These are phyloP conservation scores for Ladona fulva DNA, from an alignment of 1,140 invertebrate genomes.

Conservation along the genomic window DNA sequence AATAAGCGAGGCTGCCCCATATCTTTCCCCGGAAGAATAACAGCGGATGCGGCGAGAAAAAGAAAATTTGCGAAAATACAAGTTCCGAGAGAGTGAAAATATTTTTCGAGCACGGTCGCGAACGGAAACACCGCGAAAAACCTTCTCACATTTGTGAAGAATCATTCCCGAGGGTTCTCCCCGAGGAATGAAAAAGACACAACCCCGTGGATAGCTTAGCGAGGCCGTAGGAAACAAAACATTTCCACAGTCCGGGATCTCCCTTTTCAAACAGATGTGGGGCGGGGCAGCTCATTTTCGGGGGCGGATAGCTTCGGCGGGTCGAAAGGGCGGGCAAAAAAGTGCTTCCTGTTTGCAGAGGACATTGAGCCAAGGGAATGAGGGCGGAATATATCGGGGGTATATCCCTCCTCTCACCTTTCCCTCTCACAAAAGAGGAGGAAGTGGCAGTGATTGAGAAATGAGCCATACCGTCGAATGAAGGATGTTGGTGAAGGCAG, in stretches of 20 bases:
- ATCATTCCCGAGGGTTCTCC: too few species aligned
- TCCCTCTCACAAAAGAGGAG: neutral
- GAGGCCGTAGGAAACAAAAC: neutral
- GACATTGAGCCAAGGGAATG: neutral
- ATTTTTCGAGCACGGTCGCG: too few species aligned
- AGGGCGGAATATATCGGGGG: neutral
- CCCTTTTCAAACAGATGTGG: neutral
- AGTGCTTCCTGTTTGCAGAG: neutral
- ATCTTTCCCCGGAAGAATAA: too few species aligned
- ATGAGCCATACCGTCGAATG: neutral
- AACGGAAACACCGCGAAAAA: too few species aligned
- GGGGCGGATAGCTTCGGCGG: neutral
- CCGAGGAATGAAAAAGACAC: too few species aligned
- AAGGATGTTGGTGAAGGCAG: neutral
- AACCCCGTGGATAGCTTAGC: too few species aligned
- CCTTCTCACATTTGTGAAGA: too few species aligned
- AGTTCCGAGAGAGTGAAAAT: too few species aligned
- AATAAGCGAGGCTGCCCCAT: too few species aligned
- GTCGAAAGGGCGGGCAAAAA: neutral
- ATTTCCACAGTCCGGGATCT: neutral
- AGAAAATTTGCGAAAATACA: too few species aligned
- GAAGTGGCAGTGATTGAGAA: slow-evolving; percentile 5
- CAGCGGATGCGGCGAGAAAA: too few species aligned
- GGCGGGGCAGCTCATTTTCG: neutral
- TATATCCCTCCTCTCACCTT: neutral